Base-by-base conservation (phyloP, 2,888 invertebrate genomes). In the Laothoe populi region DNA sequence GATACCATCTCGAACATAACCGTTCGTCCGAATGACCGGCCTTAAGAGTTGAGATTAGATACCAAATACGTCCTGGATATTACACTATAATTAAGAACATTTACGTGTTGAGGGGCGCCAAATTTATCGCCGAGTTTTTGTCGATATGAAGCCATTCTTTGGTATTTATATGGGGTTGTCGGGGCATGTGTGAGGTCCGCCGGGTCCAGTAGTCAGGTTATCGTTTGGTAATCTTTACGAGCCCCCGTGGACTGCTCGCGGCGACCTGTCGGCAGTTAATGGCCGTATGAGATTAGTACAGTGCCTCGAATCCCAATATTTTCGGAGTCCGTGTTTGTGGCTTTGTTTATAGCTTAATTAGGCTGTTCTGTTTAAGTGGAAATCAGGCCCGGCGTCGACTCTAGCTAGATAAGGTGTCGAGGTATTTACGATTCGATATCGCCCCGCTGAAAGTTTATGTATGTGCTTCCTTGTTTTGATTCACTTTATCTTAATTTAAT, bases 281-380 rank as follows among this genome's bases (percentile, higher is more conserved):
- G 91, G 88, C 84, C 78, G 77, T 74, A 78, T 69, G 83, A 90
- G 89, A 91, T 90, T 90, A 90, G 86, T 86, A 82, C 78, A 74
- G 77, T 77, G 71, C 68, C 65, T 74, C 74, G 72, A 78, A 76
- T 77, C 76, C 74, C 81, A 83, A 86, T 86, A 86, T 90, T 88
- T 87, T 87, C 84, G 84, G 81, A 81, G 82, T 69, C 77, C 85
- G 84, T 92, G 90, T 91, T 88, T 90, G 90, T 88, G 87, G 92
- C 81, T 88, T 90, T 88, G 90, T 92, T 92, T 92, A 92, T 92
- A 85, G 91, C 91, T 92, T 92, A 92, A 92, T 92, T 92, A 92
- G 91, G 81, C 89, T 90, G 90, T 92, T 91, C 90, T 90, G 91
- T 90, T 86, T 87, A 84, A 89, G 83, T 87, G 84, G 86, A 83